Evolutionary conservation across 1,140 invertebrate genomes (phyloP).

Genomic region (Zeugodacus cucurbitae): DNA sequence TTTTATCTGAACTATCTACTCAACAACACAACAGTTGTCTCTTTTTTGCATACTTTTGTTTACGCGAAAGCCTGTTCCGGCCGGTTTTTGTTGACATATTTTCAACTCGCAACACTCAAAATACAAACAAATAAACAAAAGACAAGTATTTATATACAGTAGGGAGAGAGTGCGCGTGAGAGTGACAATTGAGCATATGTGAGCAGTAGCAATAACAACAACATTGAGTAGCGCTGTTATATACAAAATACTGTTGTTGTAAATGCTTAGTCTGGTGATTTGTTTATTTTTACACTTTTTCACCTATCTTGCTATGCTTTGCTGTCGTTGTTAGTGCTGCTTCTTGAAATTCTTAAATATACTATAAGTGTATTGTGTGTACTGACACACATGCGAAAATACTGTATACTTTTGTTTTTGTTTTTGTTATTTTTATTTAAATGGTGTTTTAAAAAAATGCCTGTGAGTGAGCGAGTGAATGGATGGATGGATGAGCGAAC

Average conservation of each 20-base stretch:
- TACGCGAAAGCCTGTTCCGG: constrained; percentile 24
- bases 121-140: not conserved
- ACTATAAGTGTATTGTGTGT: not conserved
- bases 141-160: not conserved
- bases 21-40: not conserved
- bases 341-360: not conserved
- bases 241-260: constrained; percentile 1
- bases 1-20: not conserved
- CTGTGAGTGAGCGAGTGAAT: constrained; percentile 9
- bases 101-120: not conserved
- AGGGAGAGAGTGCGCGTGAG: not conserved
- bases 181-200: too few species aligned
- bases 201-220: not conserved
- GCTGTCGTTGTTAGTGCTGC: not conserved
- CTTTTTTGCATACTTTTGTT: constrained; percentile 15
- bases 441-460: not conserved
- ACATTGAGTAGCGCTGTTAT: not conserved
- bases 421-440: not conserved
- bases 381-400: not conserved
- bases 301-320: constrained; percentile 1
- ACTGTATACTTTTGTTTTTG: not conserved
- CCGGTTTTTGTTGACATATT: constrained; percentile 39
- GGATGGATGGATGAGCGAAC: not conserved
- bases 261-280: not conserved
- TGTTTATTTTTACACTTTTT: constrained; percentile 32